phyloP scores from a whole-genome alignment of 2,113 vertebrate genomes.

The Anarrhichthys ocellatus region DNA sequence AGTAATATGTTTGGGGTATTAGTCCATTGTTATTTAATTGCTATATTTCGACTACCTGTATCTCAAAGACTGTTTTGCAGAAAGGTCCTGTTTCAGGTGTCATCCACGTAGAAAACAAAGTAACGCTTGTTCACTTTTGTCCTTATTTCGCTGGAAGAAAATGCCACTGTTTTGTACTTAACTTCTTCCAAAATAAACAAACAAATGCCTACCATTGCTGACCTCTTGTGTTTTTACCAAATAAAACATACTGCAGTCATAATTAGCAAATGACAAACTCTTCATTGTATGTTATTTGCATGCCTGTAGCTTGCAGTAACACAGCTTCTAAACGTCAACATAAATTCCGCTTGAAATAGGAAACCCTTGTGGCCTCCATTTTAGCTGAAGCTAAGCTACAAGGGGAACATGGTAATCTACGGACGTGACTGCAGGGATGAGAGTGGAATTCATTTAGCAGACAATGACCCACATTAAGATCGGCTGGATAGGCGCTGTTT shows the following conservation, averaged over 20 bases:
- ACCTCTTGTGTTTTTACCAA: not conserved
- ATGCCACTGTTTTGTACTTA: conserved; percentile 79
- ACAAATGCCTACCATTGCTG: conserved; percentile 50
- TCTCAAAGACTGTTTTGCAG: conserved; percentile 63
- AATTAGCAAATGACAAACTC: too few species aligned
- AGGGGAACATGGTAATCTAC: not conserved
- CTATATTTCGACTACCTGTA: conserved; percentile 68
- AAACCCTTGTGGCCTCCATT: too few species aligned
- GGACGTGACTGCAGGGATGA: not conserved
- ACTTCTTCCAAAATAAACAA: conserved; percentile 78
- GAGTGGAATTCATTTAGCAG: too few species aligned
- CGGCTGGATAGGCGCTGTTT: not conserved
- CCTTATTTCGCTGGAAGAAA: conserved; percentile 80
- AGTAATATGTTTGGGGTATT: conserved; percentile 62
- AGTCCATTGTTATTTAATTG: conserved; percentile 78
- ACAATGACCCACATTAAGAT: not conserved
- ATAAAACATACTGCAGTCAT: not conserved
- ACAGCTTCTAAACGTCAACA: too few species aligned
- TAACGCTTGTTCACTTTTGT: conserved; percentile 64
- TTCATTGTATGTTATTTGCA: not conserved
- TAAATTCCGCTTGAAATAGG: not conserved
- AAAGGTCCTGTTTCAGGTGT: conserved; percentile 60
- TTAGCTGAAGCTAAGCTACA: not conserved
- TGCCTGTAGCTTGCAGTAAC: not conserved
- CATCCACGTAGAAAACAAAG: conserved; percentile 47